Base-by-base conservation (phyloP, 1,140 invertebrate species). In the Bombus terrestris region DNA sequence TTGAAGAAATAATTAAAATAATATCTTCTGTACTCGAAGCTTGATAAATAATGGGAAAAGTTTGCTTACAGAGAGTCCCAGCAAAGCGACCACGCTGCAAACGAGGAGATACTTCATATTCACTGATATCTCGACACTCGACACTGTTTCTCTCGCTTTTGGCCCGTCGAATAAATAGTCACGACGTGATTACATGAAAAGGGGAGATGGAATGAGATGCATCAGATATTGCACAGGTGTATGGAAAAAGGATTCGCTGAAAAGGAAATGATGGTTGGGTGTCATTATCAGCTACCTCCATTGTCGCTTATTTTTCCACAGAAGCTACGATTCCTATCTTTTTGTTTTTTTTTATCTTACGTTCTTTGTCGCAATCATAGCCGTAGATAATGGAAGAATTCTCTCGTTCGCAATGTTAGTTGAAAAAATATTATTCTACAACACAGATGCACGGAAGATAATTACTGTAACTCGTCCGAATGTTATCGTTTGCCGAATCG, bases 61-160 rank as follows among this genome's bases (percentile, higher is more conserved):
- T 32, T 22, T n/a, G 39, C 83, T 85, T 85, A 85, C 83, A 6
- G 76, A 22, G 18, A 85, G 53, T 10, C 41, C 76, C 25, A 85
- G 35, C 0, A 85, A 1, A n/a, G 53, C 57, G 32, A 43, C 32
- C 2, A 39, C 39, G 25, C 53, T 37, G 39, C 6, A 41, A 3
- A 57, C 5, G 10, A 77, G 32, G 22, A 83, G 43, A 39, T 37
- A 25, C 76, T 85, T 85, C 83, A 85, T 85, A 68, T 28, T 80
- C 18, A 18, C 37, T 32, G 37, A 25, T 59, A 25, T 13, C 22
- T 32, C 12, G 22, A n/a, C 39, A 47, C 62, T 59, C 35, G 25
- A 72, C 64, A 84, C 68, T 85, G 68, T 47, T 5, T 25, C 15
- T 6, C 28, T 0, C 25, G 25, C 2, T 80, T 47, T 4, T 28